Evolutionary conservation across 2,888 invertebrate genomes (phyloP), one percentile per base, ranked within the genome.

Genomic region (Cataglyphis livida): DNA sequence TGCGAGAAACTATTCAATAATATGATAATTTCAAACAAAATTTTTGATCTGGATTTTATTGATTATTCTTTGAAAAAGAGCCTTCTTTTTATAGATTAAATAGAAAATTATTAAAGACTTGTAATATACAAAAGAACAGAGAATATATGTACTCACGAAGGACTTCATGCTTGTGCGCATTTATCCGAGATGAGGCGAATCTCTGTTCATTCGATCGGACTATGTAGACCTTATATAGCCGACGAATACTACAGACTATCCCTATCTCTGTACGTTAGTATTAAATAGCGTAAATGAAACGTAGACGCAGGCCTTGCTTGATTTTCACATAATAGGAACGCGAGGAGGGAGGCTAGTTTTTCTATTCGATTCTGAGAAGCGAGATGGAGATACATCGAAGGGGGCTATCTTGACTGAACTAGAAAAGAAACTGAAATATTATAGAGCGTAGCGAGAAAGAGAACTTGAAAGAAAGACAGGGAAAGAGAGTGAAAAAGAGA

Each of bases 211-310:
- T 51, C 65, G 78, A 78, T 86, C 74, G 51, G 73, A 10, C 66
- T 68, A 73, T 76, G 85, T 89, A 88, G 90, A 89, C 88, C 88
- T 92, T 92, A 92, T 92, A 92, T 92, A 92, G 91, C 85, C 79
- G 84, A 82, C 61, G 89, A 89, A 90, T 91, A 90, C 92, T 92
- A 91, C 88, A 28, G 70, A 83, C 83, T 87, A 83, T 51, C 48
- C 2, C 48, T 51, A 51, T 51, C 51, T 51, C 51, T 51, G 84
- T 68, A 78, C 21, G 74, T 35, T 21, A 61, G 64, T 61, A 68
- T 61, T 65, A 75, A 88, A 76, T 82, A 83, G 82, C 61, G 28
- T 51, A 25, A 32, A 54, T 68, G 66, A 51, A 44, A 82, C 82
- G 38, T 66, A 71, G 85, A 81, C 87, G 85, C 62, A 41, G 66